Evolutionary conservation across 2,888 invertebrate species (phyloP).

Genomic region (Lordiphosa fenestrarum): DNA sequence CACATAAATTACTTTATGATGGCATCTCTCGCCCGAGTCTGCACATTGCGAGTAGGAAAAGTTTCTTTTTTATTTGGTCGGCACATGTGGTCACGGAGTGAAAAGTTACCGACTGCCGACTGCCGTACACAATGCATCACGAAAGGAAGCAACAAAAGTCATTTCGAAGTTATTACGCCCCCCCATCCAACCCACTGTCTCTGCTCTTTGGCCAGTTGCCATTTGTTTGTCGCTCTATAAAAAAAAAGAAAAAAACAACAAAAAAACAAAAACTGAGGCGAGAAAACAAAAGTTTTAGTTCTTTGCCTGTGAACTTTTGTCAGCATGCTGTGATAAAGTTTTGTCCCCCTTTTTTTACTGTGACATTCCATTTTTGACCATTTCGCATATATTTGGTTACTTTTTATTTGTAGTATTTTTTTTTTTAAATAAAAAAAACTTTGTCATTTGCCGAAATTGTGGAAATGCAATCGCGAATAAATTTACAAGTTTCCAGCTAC

Average conservation of each 20-base stretch:
- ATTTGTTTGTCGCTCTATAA: conserved; percentile 58
- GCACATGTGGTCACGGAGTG: conserved; percentile 67
- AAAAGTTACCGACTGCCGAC: conserved; percentile 27
- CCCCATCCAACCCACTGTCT: background rate
- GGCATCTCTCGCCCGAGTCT: conserved; percentile 56
- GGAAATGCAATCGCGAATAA: conserved; percentile 59
- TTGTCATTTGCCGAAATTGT: conserved; percentile 46
- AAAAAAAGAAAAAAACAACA: conserved; percentile 42
- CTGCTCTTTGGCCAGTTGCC: conserved; percentile 30
- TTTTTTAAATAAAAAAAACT: conserved; percentile 29
- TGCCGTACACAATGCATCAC: conserved; percentile 50
- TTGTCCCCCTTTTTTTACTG: conserved; percentile 19
- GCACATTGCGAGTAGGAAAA: conserved; percentile 39
- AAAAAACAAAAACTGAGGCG: conserved; percentile 32
- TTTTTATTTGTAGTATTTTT: background rate
- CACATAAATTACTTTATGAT: conserved; percentile 75
- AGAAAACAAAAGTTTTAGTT: conserved; percentile 69
- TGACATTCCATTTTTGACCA: conserved; percentile 32
- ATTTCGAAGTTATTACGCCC: conserved; percentile 69
- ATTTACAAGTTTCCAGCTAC: conserved; percentile 51
- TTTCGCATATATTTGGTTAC: conserved; percentile 19
- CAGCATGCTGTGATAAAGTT: conserved; percentile 57
- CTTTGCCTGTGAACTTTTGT: conserved; percentile 55
- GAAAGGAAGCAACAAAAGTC: conserved; percentile 67
- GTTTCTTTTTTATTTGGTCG: conserved; percentile 41